phyloP scores from a whole-genome alignment of 2,888 invertebrate genomes.

The Erannis defoliaria region DNA sequence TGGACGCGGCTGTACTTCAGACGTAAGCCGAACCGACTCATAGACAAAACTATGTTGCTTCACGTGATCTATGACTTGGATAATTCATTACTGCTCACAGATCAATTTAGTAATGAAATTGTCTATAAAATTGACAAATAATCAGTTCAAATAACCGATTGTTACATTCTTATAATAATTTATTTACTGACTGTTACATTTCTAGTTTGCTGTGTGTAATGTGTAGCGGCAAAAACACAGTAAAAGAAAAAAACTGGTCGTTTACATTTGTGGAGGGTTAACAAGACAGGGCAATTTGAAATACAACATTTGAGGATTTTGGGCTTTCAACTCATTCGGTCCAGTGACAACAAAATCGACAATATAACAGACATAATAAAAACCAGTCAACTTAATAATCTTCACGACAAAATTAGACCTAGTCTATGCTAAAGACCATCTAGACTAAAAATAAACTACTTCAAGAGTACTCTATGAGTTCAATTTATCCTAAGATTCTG shows the following conservation, averaged over 20 bases:
- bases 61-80: no score
- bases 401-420: neutral
- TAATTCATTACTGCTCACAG: no score
- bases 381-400: neutral
- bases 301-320: neutral
- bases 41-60: no score
- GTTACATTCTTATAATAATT: no score
- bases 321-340: neutral
- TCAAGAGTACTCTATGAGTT: conserved; percentile 12
- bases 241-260: conserved; percentile 21
- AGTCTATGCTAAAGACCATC: conserved; percentile 5
- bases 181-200: neutral
- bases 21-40: no score
- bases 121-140: no score
- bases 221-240: conserved; percentile 17
- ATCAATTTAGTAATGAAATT: no score
- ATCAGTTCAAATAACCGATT: no score
- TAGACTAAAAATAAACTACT: conserved; percentile 21
- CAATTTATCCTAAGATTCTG: conserved; percentile 29
- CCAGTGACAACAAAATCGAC: neutral
- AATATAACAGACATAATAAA: neutral
- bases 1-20: neutral
- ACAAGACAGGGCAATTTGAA: neutral
- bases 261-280: neutral
- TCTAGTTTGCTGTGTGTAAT: neutral